Evolutionary conservation across 2,113 vertebrate genomes (phyloP).

Genomic region (Eudorcas thomsonii): DNA sequence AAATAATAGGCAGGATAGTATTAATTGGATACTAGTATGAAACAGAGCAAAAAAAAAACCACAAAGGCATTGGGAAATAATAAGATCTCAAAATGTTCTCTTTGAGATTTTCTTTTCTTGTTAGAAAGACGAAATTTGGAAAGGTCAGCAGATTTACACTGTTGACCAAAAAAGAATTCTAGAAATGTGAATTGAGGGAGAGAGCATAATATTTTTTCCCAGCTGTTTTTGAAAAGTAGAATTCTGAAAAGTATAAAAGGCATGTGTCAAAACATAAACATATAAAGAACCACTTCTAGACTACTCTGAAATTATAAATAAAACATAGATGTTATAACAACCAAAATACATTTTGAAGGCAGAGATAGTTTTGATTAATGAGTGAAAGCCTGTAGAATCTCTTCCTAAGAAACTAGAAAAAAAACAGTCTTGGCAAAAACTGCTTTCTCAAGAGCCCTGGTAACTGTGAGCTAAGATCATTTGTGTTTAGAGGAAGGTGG

Average conservation of each 20-base stretch:
- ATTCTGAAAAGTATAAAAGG: not conserved
- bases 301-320: not conserved
- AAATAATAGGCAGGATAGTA: not conserved
- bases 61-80: not conserved
- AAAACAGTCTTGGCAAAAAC: not conserved
- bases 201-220: not conserved
- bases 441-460: conserved; percentile 12
- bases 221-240: not conserved
- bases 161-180: conserved; percentile 47
- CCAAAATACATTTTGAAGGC: not conserved
- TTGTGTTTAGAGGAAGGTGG: not conserved
- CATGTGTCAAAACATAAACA: not conserved
- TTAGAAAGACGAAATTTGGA: conserved; percentile 5
- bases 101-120: not conserved
- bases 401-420: not conserved
- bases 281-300: not conserved
- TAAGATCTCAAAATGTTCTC: not conserved
- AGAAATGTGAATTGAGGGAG: conserved; percentile 20
- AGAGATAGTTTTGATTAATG: not conserved
- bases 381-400: not conserved
- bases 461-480: conserved; percentile 14
- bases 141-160: conserved; percentile 15
- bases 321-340: not conserved
- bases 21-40: not conserved
- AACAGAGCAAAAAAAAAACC: not conserved